phyloP scores from a whole-genome alignment of 2,888 invertebrate genomes.

The Platycheirus albimanus region DNA sequence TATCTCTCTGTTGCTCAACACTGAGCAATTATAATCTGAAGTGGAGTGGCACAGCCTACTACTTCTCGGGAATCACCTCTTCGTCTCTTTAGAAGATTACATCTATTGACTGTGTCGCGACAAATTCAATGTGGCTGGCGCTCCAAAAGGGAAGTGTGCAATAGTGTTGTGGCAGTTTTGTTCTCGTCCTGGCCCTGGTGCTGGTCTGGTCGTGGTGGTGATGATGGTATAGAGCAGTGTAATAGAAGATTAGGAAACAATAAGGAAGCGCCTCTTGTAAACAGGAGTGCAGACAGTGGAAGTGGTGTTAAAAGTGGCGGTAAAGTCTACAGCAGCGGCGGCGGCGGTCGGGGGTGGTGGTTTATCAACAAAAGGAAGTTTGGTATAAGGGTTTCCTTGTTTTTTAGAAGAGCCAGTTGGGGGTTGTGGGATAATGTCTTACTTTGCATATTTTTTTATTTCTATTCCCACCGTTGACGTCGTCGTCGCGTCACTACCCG shows the following conservation, averaged over 20 bases:
- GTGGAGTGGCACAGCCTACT: slow-evolving; percentile 64
- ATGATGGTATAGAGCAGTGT: slow-evolving; percentile 46
- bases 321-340: slow-evolving; percentile 31
- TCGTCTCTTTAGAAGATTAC: slow-evolving; percentile 69
- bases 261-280: slow-evolving; percentile 67
- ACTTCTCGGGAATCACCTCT: slow-evolving; percentile 69
- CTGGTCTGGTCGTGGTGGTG: slow-evolving; percentile 1
- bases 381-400: slow-evolving; percentile 37
- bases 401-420: slow-evolving; percentile 42
- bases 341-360: slow-evolving; percentile 28
- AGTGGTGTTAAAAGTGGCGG: slow-evolving; percentile 43
- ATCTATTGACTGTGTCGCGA: slow-evolving; percentile 73
- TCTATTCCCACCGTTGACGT: background rate
- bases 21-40: slow-evolving; percentile 70
- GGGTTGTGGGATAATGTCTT: slow-evolving; percentile 58
- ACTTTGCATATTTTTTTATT: slow-evolving; percentile 60
- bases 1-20: slow-evolving; percentile 60
- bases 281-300: slow-evolving; percentile 58
- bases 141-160: slow-evolving; percentile 35
- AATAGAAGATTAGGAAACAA: slow-evolving; percentile 73
- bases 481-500: no score
- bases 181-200: slow-evolving; percentile 20
- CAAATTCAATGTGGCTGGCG: slow-evolving; percentile 65
- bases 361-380: slow-evolving; percentile 56
- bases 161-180: slow-evolving; percentile 36